Evolutionary conservation across 2,113 vertebrate genomes (phyloP).

Genomic region (Macaca nemestrina): DNA sequence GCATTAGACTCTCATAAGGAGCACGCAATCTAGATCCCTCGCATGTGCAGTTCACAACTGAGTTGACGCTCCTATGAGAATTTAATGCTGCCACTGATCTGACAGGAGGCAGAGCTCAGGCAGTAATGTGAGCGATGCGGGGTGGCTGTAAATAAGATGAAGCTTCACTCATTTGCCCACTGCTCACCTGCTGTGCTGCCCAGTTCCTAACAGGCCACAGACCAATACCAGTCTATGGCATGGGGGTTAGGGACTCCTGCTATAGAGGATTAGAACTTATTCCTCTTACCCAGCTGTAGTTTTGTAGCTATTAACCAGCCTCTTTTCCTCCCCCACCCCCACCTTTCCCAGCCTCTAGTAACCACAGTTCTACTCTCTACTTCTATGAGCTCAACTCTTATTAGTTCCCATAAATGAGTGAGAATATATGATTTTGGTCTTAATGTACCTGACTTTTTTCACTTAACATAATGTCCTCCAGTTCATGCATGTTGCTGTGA

Average conservation of each 20-base stretch:
- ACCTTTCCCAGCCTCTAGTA: not conserved
- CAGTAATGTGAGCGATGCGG: no score
- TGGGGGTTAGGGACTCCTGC: not conserved
- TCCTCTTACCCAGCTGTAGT: not conserved
- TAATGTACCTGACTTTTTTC: not conserved
- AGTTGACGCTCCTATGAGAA: no score
- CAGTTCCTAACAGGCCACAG: no score
- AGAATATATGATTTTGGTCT: not conserved
- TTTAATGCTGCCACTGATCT: no score
- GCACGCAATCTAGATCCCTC: no score
- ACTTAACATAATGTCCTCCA: not conserved
- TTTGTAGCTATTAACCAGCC: not conserved
- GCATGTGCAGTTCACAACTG: no score
- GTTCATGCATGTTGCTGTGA: not conserved
- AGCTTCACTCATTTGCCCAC: no score
- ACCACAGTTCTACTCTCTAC: not conserved
- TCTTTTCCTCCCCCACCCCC: not conserved
- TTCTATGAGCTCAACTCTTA: not conserved
- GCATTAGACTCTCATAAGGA: no score
- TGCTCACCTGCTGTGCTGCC: no score
- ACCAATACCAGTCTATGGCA: no score
- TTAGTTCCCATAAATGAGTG: not conserved
- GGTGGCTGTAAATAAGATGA: no score
- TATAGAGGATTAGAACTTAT: not conserved
- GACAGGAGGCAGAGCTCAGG: no score